Evolutionary conservation across 2,113 vertebrate species (phyloP).

Genomic region (Rhynchopsitta pachyrhyncha): DNA sequence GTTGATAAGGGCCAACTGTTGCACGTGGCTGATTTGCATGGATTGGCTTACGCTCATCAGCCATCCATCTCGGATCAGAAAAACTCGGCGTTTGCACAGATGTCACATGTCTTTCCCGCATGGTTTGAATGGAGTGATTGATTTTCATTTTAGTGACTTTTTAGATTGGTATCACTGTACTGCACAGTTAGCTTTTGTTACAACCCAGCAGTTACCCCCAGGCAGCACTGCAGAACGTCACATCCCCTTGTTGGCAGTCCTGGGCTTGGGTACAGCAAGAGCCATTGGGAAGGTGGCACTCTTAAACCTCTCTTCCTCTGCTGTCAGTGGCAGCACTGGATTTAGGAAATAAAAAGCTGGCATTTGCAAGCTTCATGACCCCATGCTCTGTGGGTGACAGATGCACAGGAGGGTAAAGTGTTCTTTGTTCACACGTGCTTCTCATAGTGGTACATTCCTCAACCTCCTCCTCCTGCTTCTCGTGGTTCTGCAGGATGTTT

Average conservation of each 20-base stretch:
- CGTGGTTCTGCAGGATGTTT: neutral
- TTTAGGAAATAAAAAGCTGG: neutral
- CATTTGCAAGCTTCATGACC: neutral
- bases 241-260: rapidly evolving
- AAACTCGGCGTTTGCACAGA: neutral
- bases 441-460: rapidly evolving
- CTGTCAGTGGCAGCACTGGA: neutral
- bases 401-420: neutral
- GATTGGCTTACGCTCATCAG: rapidly evolving
- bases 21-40: neutral
- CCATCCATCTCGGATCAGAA: neutral
- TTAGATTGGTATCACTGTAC: neutral
- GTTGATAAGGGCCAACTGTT: neutral
- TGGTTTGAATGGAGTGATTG: neutral
- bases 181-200: neutral
- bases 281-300: neutral
- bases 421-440: neutral
- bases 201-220: neutral
- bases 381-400: neutral
- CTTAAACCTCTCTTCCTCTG: neutral
- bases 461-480: neutral
- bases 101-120: neutral
- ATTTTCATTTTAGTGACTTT: neutral
- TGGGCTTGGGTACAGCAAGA: neutral
- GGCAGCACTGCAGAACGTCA: neutral